Evolutionary conservation across 2,113 vertebrate species (phyloP).

Genomic region (Poeciliopsis retropinna): DNA sequence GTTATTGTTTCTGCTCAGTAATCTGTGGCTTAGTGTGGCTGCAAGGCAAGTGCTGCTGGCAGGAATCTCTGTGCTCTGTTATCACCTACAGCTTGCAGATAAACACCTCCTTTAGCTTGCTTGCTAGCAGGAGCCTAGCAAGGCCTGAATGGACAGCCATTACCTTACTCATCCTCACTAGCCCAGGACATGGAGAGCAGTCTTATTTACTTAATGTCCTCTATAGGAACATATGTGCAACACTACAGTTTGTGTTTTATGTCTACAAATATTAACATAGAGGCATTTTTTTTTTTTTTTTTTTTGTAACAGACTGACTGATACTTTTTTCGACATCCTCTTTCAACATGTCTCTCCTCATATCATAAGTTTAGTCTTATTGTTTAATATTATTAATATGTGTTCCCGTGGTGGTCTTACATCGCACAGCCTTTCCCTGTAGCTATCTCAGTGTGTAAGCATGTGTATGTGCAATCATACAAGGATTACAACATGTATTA

Average conservation of each 20-base stretch:
- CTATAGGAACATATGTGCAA: neutral
- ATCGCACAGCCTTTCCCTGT: slow-evolving; percentile 24
- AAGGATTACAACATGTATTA: slow-evolving; percentile 43
- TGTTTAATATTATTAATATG: slow-evolving; percentile 19
- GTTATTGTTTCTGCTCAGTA: slow-evolving; percentile 81
- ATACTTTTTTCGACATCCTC: neutral
- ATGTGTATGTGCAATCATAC: slow-evolving; percentile 17
- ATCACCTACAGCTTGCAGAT: slow-evolving; percentile 78
- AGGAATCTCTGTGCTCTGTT: slow-evolving; percentile 72
- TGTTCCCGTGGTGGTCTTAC: slow-evolving; percentile 2
- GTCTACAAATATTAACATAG: neutral
- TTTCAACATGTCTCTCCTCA: neutral
- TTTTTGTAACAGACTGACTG: neutral
- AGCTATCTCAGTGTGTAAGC: neutral
- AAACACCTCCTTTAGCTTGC: slow-evolving; percentile 73
- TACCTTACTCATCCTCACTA: slow-evolving; percentile 10
- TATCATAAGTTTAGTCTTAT: slow-evolving; percentile 25
- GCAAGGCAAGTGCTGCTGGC: slow-evolving; percentile 79
- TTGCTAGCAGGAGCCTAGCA: slow-evolving; percentile 35
- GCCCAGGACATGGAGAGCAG: slow-evolving; percentile 1
- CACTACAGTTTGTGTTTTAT: neutral
- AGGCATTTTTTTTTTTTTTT: neutral
- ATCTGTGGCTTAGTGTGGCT: slow-evolving; percentile 80
- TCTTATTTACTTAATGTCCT: slow-evolving; percentile 14
- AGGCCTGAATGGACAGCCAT: slow-evolving; percentile 27